Evolutionary conservation across 2,797 vertebrate species (phyloP).

Genomic region (Vireo griseus): DNA sequence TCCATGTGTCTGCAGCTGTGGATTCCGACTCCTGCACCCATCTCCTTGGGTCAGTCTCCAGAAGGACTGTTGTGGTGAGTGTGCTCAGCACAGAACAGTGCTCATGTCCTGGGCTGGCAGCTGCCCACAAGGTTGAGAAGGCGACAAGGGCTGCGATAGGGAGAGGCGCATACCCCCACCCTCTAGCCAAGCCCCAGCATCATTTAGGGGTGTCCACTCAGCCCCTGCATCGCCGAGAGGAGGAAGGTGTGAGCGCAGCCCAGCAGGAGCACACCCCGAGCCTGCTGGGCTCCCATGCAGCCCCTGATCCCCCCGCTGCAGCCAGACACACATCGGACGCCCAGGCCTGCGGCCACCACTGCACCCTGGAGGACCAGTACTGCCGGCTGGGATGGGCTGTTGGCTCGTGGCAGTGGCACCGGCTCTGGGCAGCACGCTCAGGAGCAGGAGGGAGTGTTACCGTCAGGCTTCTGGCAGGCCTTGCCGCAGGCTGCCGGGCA

Average conservation of each 20-base stretch:
- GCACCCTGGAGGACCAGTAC: background rate
- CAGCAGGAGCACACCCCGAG: rapidly evolving
- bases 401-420: background rate
- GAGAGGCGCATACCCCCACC: background rate
- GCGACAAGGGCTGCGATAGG: background rate
- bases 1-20: background rate
- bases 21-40: background rate
- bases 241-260: rapidly evolving
- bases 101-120: background rate
- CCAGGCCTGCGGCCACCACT: rapidly evolving
- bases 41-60: background rate
- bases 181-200: background rate
- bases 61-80: rapidly evolving
- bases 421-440: background rate
- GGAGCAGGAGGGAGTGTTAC: constrained; percentile 37
- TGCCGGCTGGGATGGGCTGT: background rate
- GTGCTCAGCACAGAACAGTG: background rate
- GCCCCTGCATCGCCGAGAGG: rapidly evolving
- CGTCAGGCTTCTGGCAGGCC: constrained; percentile 61
- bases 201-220: background rate
- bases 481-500: constrained; percentile 58
- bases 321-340: rapidly evolving
- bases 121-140: background rate
- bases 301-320: rapidly evolving
- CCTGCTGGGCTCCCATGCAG: background rate